Evolutionary conservation across 2,113 vertebrate species (phyloP), one percentile per base, ranked within the genome.

Genomic region (Catagonus wagneri): DNA sequence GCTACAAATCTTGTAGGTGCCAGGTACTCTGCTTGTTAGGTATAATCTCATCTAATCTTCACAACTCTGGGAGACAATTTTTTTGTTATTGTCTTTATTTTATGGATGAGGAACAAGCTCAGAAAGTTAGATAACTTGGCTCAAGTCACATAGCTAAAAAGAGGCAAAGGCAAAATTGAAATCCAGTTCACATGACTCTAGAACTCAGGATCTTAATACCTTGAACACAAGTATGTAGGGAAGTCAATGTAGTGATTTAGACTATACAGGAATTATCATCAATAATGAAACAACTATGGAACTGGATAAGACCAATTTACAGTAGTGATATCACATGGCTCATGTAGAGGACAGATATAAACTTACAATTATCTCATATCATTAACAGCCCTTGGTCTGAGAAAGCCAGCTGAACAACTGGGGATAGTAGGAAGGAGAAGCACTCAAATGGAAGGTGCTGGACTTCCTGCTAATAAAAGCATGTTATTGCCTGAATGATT

Each of bases 141-240:
- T 84, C 76, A 81, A 89, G 50, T 95, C 68, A 94, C n/a, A 39
- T 6, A 66, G 34, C 4, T 72, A 54, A 83, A 86, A 92, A 54
- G 17, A 72, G 93, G n/a, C 34, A 96, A 95, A 92, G 20, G 13
- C 17, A 97, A 91, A 89, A 90, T 93, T 83, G 6, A 83, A 93
- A 95, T 90, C 11, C 9, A 74, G 39, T 27, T 74, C 12, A 92
- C 8, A 63, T 69, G 52, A 83, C 34, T 71, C 36, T 17, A 87
- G 50, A 95, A 92, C 2, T 75, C 32, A 94, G 20, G 71, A 34
- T 74, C 29, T 58, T 91, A 83, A 81, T 34, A 52, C 8, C 16
- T 50, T 74, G 12, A 92, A 23, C 23, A 3, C 23, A 78, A 75
- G 14, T 54, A 78, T 54, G 50, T 22, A 78, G 3, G 25, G 39